Base-by-base conservation (phyloP, 2,888 invertebrate genomes). In the Rhorus exstirpatorius region DNA sequence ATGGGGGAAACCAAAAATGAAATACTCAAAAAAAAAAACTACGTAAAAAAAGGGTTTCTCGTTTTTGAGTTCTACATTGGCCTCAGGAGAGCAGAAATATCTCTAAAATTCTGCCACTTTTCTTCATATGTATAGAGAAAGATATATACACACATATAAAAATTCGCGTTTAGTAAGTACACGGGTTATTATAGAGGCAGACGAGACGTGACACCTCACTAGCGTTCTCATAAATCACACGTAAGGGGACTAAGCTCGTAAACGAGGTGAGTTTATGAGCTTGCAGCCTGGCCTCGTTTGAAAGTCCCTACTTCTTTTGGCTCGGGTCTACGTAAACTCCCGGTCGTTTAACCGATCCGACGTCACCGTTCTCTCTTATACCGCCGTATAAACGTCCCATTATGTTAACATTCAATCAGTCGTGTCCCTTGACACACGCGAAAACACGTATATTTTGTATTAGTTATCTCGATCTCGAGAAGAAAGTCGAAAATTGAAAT, bases 161-260 rank as follows among this genome's bases (percentile, higher is more conserved):
- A 3, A 31, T 31, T 3, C 31, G 6, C 31, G 31, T 31, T 3
- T 31, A 31, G 31, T 6, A 6, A 31, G 31, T 3, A 55, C n/a
- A 46, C 44, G 3, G 3, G 65, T 65, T 65, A 65, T 35, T 53
- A 58, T 53, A 58, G 24, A 31, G 38, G 31, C 58, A 63, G 44
- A 70, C 78, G 70, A 79, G 65, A 51, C n/a, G 44, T 12, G 58
- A 58, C 65, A 70, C 41, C 82, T 75, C 74, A 65, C 65, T 12
- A 63, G 74, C 35, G 58, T 51, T 46, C 70, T 60, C 82, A 76
- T 79, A 79, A 82, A 65, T 82, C 79, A 82, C 55, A 74, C 65
- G 82, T 71, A 78, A 3, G 79, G 71, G 82, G 46, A 70, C 75
- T 67, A 58, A 82, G 79, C 82, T 82, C 82, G 79, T 82, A 82